A percentile compares a stretch with the other conserved stretches of the same genome.
These are phyloP conservation scores for Dinoponera quadriceps DNA, from an alignment of 1,140 invertebrate genomes.

Conservation along the genomic window DNA sequence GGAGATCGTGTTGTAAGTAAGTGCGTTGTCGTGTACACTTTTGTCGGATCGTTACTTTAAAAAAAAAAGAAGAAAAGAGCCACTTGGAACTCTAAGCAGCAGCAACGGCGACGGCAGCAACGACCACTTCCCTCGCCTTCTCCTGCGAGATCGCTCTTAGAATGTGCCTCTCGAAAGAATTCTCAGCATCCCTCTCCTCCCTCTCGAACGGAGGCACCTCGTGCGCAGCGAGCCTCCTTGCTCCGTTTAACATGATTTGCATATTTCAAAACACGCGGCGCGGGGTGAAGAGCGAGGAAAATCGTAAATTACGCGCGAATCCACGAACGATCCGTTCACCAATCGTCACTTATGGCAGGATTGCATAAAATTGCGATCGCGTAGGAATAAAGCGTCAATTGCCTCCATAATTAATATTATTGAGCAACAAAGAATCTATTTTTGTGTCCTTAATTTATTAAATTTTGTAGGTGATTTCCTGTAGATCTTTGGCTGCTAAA, in stretches of 20 bases:
- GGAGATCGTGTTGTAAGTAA: slow-evolving; percentile 17
- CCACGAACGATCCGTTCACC: background rate
- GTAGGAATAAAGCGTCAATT: slow-evolving; percentile 3
- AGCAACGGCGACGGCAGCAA: background rate
- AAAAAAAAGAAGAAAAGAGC: background rate
- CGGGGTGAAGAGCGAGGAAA: background rate
- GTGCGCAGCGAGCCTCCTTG: background rate
- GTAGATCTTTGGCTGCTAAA: too few species aligned
- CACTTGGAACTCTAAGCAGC: slow-evolving; percentile 24
- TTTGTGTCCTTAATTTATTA: too few species aligned
- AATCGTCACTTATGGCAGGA: background rate
- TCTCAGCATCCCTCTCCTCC: background rate
- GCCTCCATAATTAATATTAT: background rate
- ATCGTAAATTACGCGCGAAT: background rate
- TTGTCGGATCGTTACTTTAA: slow-evolving; percentile 37
- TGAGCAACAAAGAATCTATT: too few species aligned
- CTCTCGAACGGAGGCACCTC: background rate
- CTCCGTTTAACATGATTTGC: background rate
- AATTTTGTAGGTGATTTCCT: too few species aligned
- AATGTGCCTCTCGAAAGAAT: background rate
- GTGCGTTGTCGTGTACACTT: slow-evolving; percentile 35
- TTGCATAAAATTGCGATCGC: background rate
- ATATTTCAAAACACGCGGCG: slow-evolving; percentile 19
- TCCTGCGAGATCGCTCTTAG: slow-evolving; percentile 13
- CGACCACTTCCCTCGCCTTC: background rate